These are phyloP conservation scores for Epinephelus malabaricus DNA, from an alignment of 2,797 vertebrate species.

Conservation along the genomic window DNA sequence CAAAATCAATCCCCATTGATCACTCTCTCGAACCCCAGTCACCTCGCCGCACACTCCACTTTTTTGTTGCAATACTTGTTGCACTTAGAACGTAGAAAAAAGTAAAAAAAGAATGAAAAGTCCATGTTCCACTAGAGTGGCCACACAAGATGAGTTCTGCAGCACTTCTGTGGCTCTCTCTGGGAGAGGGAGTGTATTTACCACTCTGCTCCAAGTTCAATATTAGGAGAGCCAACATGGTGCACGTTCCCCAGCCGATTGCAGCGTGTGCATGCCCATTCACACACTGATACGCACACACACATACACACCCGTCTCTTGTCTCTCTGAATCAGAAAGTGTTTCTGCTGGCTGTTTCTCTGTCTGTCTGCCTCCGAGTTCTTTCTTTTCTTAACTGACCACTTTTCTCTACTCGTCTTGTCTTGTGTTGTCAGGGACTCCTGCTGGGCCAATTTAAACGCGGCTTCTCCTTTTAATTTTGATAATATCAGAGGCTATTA, in stretches of 20 bases:
- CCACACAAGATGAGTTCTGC: conserved; percentile 76
- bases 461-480: conserved; percentile 70
- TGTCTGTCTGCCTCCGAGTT: conserved; percentile 14
- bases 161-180: conserved; percentile 68
- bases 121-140: conserved; percentile 76
- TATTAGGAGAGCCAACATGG: conserved; percentile 74
- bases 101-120: conserved; percentile 57
- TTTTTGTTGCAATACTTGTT: conserved; percentile 63
- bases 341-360: conserved; percentile 44
- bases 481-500: conserved; percentile 69
- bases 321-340: conserved; percentile 53
- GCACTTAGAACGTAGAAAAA: conserved; percentile 48
- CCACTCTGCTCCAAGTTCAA: conserved; percentile 77
- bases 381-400: conserved; percentile 39
- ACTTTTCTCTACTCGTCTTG: neutral
- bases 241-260: conserved; percentile 61
- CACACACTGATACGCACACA: conserved; percentile 6
- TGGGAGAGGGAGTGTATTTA: conserved; percentile 75
- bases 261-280: neutral
- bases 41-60: conserved; percentile 24
- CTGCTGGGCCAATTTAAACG: conserved; percentile 67
- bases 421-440: conserved; percentile 49
- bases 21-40: conserved; percentile 53
- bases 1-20: conserved; percentile 75
- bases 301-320: conserved; percentile 37